Evolutionary conservation across 2,888 invertebrate species (phyloP), one percentile per base, ranked within the genome.

Genomic region (Parascotia fuliginaria): DNA sequence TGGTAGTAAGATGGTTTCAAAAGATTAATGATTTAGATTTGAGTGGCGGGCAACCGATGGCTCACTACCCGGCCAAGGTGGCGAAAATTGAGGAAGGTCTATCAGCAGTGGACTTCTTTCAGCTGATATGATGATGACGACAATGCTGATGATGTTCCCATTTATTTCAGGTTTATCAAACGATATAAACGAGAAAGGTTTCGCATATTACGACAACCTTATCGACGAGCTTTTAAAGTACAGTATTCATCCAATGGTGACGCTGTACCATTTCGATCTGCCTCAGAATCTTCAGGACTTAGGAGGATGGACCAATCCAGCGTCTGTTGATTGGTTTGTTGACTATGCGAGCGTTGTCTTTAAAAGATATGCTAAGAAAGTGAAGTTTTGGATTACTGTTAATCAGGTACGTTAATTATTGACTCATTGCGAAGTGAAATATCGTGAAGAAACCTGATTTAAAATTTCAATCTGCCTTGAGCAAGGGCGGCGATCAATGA

Each of bases 361-460:
- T 57, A 61, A 82, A 3, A 73, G 79, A 60, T 93, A 88, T 54
- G 92, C 92, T 0, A 82, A 85, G 33, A 86, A 87, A 55, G 93
- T 93, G 0, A 89, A 93, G 55, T 85, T 83, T 36, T 95, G 94
- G 94, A 87, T 94, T 0, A 95, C 95, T 0, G 79, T 94, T 0
- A 95, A 95, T 72, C 94, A 51, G 44, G 50, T 49, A 43, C 3
- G n/a, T 19, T 19, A 5, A 3, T 19, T 19, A 19, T 19, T n/a
- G n/a, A n/a, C n/a, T n/a, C n/a, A n/a, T n/a, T n/a, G n/a, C n/a
- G n/a, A n/a, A n/a, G n/a, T n/a, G n/a, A n/a, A n/a, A n/a, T n/a
- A n/a, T n/a, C n/a, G n/a, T n/a, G n/a, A n/a, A n/a, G n/a, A n/a
- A n/a, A n/a, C n/a, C n/a, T n/a, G n/a, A n/a, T n/a, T n/a, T n/a